A percentile compares a stretch with the other conserved stretches of the same genome.
Conservation (phyloP, 2,113 vertebrate species). For the Taurulus bubalis region DNA sequence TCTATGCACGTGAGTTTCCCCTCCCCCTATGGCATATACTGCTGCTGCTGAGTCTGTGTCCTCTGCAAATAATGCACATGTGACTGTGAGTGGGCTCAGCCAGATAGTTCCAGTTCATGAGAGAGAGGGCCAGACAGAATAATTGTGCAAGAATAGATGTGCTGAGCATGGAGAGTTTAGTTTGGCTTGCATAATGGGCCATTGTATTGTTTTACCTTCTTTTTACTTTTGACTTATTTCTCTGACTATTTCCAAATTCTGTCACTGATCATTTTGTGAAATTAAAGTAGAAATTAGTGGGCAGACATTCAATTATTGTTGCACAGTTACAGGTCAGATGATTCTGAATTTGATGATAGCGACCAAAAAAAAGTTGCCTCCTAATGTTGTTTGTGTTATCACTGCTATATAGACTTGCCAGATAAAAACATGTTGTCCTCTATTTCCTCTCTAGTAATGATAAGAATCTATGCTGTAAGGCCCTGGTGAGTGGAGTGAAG, state of each 20-base stretch:
- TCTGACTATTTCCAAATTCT: constrained; percentile 12
- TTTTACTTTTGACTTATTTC: constrained; percentile 47
- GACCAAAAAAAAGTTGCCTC: background rate
- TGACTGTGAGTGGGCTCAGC: constrained; percentile 59
- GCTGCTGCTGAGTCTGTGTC: constrained; percentile 66
- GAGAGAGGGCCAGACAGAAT: constrained; percentile 46
- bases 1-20: constrained; percentile 92
- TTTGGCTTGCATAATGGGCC: background rate
- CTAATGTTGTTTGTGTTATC: background rate
- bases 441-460: constrained; percentile 86
- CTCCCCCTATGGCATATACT: constrained; percentile 18
- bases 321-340: background rate
- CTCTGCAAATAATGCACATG: constrained; percentile 73
- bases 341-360: background rate
- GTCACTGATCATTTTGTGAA: constrained; percentile 7
- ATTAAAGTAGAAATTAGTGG: too few species aligned
- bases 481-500: constrained; percentile 91
- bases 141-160: constrained; percentile 63
- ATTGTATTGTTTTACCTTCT: constrained; percentile 26
- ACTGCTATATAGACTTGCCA: background rate
- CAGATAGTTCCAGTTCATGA: constrained; percentile 74
- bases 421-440: background rate
- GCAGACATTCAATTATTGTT: background rate
- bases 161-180: constrained; percentile 56
- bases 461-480: constrained; percentile 95